Evolutionary conservation across 2,113 vertebrate genomes (phyloP), one percentile per base, ranked within the genome.

Genomic region (Pygoscelis antarcticus): DNA sequence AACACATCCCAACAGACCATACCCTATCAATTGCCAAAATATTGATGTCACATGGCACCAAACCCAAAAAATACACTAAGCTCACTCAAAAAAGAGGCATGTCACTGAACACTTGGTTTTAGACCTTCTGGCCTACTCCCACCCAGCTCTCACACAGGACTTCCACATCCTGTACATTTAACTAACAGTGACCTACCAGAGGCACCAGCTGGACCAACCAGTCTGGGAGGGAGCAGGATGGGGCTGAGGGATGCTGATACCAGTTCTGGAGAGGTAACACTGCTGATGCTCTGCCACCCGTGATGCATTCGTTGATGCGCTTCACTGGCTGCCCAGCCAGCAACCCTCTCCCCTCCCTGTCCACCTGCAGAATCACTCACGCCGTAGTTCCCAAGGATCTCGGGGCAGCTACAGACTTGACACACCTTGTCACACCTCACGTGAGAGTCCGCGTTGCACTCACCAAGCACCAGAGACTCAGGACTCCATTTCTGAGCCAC

Each of bases 381-480:
- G 0, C 49, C 3, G 3, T 25, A 76, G 70, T 22, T 18, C 57
- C n/a, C 22, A 29, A 34, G 55, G 64, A n/a, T 16, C 1, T 2
- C 3, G 2, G 61, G 68, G 21, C 76, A 93, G 58, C 29, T 64
- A 3, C 19, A 36, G 12, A 2, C 52, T 58, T 60, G 29, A 13
- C 44, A 26, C 32, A 20, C 38, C 52, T 54, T 17, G 34, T 78
- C 47, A 25, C 8, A 36, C 6, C 36, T 62, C 46, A 16, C 4
- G 0, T 7, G 17, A n/a, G n/a, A 21, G 27, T 1, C 54, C 3
- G 3, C 1, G 1, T 38, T 58, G n/a, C 2, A 6, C 42, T 61
- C 69, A 30, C 34, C 40, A 10, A 55, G 34, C 64, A 61, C 74
- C 14, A 8, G 34, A 49, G 80, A 16, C 7, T 3, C 18, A 4